A percentile compares a stretch with the other conserved stretches of the same genome.
Conservation (phyloP, 2,797 vertebrate genomes). For the Agapornis canus region DNA sequence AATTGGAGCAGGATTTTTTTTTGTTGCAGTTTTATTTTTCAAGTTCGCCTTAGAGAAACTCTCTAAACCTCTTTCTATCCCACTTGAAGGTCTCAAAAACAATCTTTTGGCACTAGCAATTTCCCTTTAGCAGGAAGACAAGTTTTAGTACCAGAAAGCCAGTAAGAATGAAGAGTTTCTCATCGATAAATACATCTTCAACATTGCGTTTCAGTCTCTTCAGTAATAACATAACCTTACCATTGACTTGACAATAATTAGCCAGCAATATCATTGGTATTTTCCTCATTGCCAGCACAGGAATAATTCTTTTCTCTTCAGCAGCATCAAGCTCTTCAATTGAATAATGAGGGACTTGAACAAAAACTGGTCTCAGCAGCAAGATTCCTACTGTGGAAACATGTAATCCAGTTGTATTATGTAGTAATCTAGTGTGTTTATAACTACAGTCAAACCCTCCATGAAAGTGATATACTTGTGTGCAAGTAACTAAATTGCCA, state of each 20-base stretch:
- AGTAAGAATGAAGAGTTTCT: constrained; percentile 38
- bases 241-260: constrained; percentile 63
- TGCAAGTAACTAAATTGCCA: no score
- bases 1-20: neutral
- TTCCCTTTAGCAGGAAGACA: constrained; percentile 29
- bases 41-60: neutral
- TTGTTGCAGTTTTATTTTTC: constrained; percentile 1
- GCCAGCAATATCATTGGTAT: neutral
- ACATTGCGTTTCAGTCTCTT: constrained; percentile 21
- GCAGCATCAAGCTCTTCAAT: constrained; percentile 58
- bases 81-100: constrained; percentile 29
- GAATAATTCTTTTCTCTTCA: constrained; percentile 57
- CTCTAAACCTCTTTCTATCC: neutral
- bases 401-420: constrained; percentile 18
- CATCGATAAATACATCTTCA: neutral
- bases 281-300: constrained; percentile 45
- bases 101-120: constrained; percentile 15
- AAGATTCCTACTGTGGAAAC: constrained; percentile 23
- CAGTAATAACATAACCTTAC: neutral
- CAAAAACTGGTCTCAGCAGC: constrained; percentile 11
- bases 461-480: neutral
- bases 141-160: constrained; percentile 1
- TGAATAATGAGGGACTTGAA: constrained; percentile 66
- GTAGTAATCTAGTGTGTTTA: neutral
- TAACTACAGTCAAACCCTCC: neutral